Percentiles rank a stretch among this genome's conserved stretches.
phyloP scores from a whole-genome alignment of 2,888 invertebrate genomes.

The Celastrina argiolus region DNA sequence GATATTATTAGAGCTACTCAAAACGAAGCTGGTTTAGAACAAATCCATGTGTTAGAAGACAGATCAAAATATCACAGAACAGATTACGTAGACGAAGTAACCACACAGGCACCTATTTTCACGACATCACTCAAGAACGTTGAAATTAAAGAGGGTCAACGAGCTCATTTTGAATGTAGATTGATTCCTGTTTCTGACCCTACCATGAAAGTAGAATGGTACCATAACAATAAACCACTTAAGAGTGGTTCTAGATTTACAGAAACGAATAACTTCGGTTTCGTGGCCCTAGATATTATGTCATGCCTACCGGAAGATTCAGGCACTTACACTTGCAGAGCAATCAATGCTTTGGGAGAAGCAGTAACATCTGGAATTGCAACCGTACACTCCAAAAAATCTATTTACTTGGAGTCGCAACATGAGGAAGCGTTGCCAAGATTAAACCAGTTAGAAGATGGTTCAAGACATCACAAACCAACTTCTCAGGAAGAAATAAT shows the following conservation, averaged over 20 bases:
- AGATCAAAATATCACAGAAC: slow-evolving; percentile 85
- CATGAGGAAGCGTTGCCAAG: slow-evolving; percentile 91
- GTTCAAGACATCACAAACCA: slow-evolving; percentile 85
- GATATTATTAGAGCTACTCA: slow-evolving; percentile 91
- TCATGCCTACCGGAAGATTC: slow-evolving; percentile 97
- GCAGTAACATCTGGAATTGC: slow-evolving; percentile 95
- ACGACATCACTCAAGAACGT: slow-evolving; percentile 94
- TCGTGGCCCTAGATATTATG: slow-evolving; percentile 97
- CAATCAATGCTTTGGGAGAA: slow-evolving; percentile 93
- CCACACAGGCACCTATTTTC: slow-evolving; percentile 94
- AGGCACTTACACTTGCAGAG: slow-evolving; percentile 96
- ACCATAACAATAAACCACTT: slow-evolving; percentile 92
- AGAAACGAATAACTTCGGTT: slow-evolving; percentile 98
- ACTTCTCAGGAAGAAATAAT: slow-evolving; percentile 86
- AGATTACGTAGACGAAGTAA: slow-evolving; percentile 88
- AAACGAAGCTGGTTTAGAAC: slow-evolving; percentile 91
- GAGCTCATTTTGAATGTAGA: slow-evolving; percentile 96
- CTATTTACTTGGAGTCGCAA: slow-evolving; percentile 91
- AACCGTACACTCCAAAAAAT: slow-evolving; percentile 88
- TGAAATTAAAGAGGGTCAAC: slow-evolving; percentile 95
- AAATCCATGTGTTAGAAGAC: slow-evolving; percentile 94
- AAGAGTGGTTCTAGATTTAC: slow-evolving; percentile 97
- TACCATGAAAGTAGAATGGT: slow-evolving; percentile 97
- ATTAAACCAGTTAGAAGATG: slow-evolving; percentile 89
- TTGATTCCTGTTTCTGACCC: slow-evolving; percentile 96